Conservation (phyloP, 2,797 vertebrate genomes). For the Neosalanx taihuensis region DNA sequence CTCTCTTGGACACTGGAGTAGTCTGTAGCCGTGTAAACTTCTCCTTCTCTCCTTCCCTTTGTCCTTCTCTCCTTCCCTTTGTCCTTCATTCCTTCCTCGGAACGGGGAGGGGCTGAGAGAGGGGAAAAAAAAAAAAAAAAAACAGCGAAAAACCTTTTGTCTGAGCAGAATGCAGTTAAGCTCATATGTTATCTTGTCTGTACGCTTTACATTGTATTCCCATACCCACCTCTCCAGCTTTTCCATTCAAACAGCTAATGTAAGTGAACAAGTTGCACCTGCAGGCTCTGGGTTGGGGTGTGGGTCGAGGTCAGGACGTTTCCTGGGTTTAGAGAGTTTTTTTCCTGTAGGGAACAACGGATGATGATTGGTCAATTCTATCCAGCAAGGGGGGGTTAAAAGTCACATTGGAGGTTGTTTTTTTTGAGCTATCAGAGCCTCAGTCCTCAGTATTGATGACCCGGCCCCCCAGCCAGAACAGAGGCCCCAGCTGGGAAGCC, state of each 20-base stretch:
- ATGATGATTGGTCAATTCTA: background rate
- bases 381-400: constrained; percentile 11
- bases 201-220: constrained; percentile 66
- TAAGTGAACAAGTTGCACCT: constrained; percentile 72
- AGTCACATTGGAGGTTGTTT: constrained; percentile 28
- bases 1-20: constrained; percentile 82
- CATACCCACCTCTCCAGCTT: constrained; percentile 79
- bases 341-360: too few relatives aligned
- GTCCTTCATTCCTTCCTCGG: constrained; percentile 58
- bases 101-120: constrained; percentile 65
- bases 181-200: constrained; percentile 70
- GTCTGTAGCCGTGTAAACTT: constrained; percentile 75
- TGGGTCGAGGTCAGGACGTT: constrained; percentile 11
- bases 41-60: constrained; percentile 22
- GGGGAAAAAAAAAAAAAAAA: constrained; percentile 48
- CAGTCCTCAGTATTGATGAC: constrained; percentile 63
- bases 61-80: constrained; percentile 52
- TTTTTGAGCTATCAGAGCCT: constrained; percentile 1
- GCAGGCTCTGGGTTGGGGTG: constrained; percentile 65
- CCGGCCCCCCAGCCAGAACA: constrained; percentile 42
- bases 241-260: constrained; percentile 82
- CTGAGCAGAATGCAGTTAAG: constrained; percentile 76
- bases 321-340: background rate
- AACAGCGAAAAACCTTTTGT: constrained; percentile 65
- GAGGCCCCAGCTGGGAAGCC: constrained; percentile 59